Conservation (phyloP, 2,888 invertebrate genomes). For the Perizoma affinitatum region DNA sequence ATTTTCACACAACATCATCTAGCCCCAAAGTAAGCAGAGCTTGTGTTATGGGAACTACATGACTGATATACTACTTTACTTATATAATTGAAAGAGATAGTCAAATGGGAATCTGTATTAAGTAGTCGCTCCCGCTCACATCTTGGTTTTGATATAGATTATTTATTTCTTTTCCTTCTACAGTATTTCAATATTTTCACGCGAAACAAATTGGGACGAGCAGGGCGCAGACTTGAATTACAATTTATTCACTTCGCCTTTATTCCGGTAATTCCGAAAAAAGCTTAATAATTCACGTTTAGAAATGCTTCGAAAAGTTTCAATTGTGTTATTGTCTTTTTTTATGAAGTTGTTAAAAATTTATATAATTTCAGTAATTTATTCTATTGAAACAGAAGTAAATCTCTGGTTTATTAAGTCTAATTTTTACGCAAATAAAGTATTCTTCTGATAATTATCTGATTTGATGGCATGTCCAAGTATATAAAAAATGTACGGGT, state of each 20-base stretch:
- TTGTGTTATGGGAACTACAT: too few relatives aligned
- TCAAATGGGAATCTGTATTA: not conserved
- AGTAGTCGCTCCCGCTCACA: slow-evolving; percentile 21
- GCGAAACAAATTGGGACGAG: slow-evolving; percentile 59
- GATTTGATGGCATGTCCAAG: too few relatives aligned
- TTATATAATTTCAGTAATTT: not conserved
- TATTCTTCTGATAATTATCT: too few relatives aligned
- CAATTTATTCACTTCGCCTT: slow-evolving; percentile 49
- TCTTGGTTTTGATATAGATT: slow-evolving; percentile 36
- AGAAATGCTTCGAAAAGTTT: slow-evolving; percentile 23
- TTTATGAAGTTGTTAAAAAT: not conserved
- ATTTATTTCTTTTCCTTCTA: slow-evolving; percentile 51
- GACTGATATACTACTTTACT: too few relatives aligned
- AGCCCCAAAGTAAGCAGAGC: too few relatives aligned
- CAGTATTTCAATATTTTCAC: slow-evolving; percentile 68
- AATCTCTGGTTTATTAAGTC: too few relatives aligned
- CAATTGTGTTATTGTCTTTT: slow-evolving; percentile 6
- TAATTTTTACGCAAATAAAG: too few relatives aligned
- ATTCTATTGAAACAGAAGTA: too few relatives aligned
- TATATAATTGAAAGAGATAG: too few relatives aligned
- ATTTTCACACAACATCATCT: too few relatives aligned
- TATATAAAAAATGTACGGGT: too few relatives aligned
- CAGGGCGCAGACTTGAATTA: slow-evolving; percentile 51
- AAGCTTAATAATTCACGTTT: slow-evolving; percentile 47
- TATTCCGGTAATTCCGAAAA: slow-evolving; percentile 47